phyloP scores from a whole-genome alignment of 2,888 invertebrate genomes.

The Arctia plantaginis region DNA sequence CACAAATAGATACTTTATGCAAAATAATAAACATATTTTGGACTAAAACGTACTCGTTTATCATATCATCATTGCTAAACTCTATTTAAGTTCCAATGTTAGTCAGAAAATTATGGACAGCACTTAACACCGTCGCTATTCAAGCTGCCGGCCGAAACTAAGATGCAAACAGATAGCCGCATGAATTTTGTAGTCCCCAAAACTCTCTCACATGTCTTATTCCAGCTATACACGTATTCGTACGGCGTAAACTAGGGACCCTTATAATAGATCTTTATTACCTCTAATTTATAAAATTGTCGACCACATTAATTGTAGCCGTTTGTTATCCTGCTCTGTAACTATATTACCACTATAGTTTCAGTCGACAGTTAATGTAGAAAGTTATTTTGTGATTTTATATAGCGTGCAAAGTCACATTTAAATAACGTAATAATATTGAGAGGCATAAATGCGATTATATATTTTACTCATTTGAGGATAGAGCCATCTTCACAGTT shows the following conservation, averaged over 20 bases:
- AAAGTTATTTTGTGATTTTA: not conserved
- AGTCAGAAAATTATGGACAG: not conserved
- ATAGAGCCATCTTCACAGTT: too few species aligned
- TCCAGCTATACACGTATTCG: constrained; percentile 8
- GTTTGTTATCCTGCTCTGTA: constrained; percentile 11
- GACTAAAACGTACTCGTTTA: not conserved
- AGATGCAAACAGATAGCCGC: not conserved
- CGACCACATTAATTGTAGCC: constrained; percentile 32
- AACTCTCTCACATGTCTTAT: constrained; percentile 3
- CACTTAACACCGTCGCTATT: not conserved
- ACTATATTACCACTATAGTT: not conserved
- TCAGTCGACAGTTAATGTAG: not conserved
- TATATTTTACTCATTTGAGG: too few species aligned
- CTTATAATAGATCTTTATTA: constrained; percentile 28
- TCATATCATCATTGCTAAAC: not conserved
- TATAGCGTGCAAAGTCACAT: not conserved
- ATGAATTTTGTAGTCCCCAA: not conserved
- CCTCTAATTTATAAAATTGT: constrained; percentile 41
- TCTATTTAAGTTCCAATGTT: not conserved
- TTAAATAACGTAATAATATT: not conserved
- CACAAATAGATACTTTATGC: not conserved
- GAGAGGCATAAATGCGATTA: too few species aligned
- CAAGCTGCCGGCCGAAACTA: not conserved
- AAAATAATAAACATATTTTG: not conserved
- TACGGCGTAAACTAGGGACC: constrained; percentile 10